Conservation (phyloP, 37 sponge, comb jelly and placozoan species). For the Amphimedon queenslandica region DNA sequence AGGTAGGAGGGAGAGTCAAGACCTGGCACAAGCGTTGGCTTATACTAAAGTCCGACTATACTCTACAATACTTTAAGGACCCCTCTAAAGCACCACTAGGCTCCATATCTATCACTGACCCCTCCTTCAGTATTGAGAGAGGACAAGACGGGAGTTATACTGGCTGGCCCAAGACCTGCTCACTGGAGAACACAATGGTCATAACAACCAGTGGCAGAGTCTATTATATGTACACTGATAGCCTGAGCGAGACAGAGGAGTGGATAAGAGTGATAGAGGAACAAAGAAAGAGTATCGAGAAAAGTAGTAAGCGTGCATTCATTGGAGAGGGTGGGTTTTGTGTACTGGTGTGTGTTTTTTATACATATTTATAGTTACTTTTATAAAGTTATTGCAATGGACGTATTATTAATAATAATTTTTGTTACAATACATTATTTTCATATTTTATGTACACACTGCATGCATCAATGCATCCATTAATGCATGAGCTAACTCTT, state of each 20-base stretch:
- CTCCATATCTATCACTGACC: conserved; percentile 35
- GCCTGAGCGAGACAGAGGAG: conserved; percentile 35
- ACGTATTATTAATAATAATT: neutral
- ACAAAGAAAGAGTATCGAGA: conserved; percentile 46
- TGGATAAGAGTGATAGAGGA: conserved; percentile 50
- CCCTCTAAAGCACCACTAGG: conserved; percentile 46
- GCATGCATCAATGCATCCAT: too few relatives aligned
- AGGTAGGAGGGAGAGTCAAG: conserved; percentile 63
- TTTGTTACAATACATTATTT: neutral
- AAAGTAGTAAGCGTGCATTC: neutral
- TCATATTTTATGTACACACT: neutral
- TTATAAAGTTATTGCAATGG: neutral
- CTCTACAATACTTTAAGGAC: conserved; percentile 70
- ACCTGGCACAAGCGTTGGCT: conserved; percentile 68
- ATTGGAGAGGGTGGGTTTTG: neutral
- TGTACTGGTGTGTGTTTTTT: neutral
- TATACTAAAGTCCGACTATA: conserved; percentile 48
- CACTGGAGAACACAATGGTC: conserved; percentile 27
- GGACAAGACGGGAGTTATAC: conserved; percentile 28
- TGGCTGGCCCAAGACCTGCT: conserved; percentile 51
- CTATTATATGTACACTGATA: conserved; percentile 51
- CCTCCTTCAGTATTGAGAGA: conserved; percentile 24
- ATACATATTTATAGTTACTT: neutral
- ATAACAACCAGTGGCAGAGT: conserved; percentile 38
- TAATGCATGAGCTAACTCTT: too few relatives aligned